These are phyloP conservation scores for Geotrypetes seraphini DNA, from an alignment of 2,797 vertebrate genomes.

Conservation along the genomic window DNA sequence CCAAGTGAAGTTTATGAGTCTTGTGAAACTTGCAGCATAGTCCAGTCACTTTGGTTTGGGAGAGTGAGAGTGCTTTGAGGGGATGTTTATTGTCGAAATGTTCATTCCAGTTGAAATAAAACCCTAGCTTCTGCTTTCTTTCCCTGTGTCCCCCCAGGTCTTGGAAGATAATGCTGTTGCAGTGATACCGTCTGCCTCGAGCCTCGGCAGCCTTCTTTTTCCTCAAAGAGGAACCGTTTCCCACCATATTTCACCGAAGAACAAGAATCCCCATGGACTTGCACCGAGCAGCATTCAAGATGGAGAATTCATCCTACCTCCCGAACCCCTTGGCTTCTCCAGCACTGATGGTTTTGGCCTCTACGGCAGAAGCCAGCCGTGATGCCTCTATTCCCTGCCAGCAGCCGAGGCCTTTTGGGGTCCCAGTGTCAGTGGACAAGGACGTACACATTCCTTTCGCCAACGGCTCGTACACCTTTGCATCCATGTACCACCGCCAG, in stretches of 20 bases:
- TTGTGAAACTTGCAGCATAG: too few relatives aligned
- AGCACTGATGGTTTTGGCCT: constrained; percentile 94
- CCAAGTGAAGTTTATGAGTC: too few relatives aligned
- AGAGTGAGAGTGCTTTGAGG: too few relatives aligned
- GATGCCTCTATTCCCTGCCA: constrained; percentile 95
- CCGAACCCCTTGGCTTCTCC: constrained; percentile 95
- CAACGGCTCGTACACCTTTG: constrained; percentile 95
- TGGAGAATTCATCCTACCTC: constrained; percentile 98
- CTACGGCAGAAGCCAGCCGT: constrained; percentile 91
- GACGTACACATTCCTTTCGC: constrained; percentile 96
- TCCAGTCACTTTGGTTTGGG: too few relatives aligned
- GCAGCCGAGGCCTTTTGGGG: constrained; percentile 91
- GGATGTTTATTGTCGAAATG: not conserved
- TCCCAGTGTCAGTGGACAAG: constrained; percentile 90
- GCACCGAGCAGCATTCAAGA: constrained; percentile 97
- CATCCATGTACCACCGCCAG: constrained; percentile 97
- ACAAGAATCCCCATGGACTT: constrained; percentile 87
- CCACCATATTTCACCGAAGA: constrained; percentile 32
- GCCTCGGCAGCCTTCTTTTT: constrained; percentile 27
- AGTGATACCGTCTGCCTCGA: constrained; percentile 43
- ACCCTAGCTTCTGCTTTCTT: constrained; percentile 18
- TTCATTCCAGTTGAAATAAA: not conserved
- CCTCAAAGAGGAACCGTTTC: constrained; percentile 45
- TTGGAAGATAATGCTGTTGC: constrained; percentile 44
- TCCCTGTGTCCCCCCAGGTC: constrained; percentile 38